Conservation (phyloP, 2,113 vertebrate genomes). For the Pedetes capensis region DNA sequence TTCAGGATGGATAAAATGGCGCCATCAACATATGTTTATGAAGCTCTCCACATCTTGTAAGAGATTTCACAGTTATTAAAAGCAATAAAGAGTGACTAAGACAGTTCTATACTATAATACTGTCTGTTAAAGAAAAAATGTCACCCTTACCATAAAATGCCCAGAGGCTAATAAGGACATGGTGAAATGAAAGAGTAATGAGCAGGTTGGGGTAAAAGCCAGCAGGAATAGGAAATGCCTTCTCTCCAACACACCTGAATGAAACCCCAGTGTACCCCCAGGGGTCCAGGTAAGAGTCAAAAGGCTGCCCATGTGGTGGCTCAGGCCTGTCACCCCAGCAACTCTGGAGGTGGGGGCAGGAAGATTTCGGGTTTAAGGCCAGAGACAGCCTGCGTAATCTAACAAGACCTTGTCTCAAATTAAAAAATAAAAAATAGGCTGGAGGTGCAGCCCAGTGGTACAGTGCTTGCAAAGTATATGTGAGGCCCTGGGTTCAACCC, state of each 20-base stretch:
- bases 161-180: slow-evolving; percentile 35
- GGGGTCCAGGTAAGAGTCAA: background rate
- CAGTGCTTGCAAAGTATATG: no score
- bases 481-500: no score
- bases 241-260: background rate
- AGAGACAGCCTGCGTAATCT: no score
- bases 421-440: no score
- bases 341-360: no score
- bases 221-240: background rate
- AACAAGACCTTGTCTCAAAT: no score
- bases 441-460: no score
- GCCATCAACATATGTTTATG: slow-evolving; percentile 46
- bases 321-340: no score
- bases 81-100: slow-evolving; percentile 47
- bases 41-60: slow-evolving; percentile 2
- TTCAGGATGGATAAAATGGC: slow-evolving; percentile 9
- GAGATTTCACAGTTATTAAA: slow-evolving; percentile 40
- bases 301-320: no score
- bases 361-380: no score
- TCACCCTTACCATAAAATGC: slow-evolving; percentile 11
- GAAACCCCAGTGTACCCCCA: background rate
- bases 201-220: background rate
- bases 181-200: background rate
- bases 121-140: slow-evolving; percentile 37
- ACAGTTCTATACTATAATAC: background rate